phyloP scores from a whole-genome alignment of 2,797 vertebrate species.

The Sorex maritimensis region DNA sequence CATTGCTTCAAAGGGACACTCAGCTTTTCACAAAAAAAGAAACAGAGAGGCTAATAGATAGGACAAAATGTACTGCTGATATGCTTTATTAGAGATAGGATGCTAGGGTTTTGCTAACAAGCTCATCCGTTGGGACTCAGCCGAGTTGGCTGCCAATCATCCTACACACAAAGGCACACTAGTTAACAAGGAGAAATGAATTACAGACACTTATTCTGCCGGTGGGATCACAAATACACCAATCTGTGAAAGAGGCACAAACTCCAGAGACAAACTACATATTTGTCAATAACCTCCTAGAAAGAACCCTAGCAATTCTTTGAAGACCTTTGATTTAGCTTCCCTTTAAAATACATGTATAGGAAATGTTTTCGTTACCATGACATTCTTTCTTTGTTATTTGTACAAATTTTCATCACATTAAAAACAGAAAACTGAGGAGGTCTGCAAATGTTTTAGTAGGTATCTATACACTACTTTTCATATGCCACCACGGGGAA shows the following conservation, averaged over 20 bases:
- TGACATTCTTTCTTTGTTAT: conserved; percentile 93
- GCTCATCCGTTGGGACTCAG: conserved; percentile 93
- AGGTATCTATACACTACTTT: conserved; percentile 89
- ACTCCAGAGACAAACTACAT: conserved; percentile 93
- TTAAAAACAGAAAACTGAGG: conserved; percentile 93
- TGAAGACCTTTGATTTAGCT: conserved; percentile 93
- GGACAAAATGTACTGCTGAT: conserved; percentile 94
- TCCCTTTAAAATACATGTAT: conserved; percentile 92
- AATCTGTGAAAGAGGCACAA: conserved; percentile 93
- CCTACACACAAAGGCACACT: conserved; percentile 92
- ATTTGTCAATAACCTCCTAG: conserved; percentile 94
- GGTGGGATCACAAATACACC: conserved; percentile 94
- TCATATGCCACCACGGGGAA: conserved; percentile 89
- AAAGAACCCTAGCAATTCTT: conserved; percentile 93
- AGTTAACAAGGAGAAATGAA: conserved; percentile 94
- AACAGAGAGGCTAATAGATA: conserved; percentile 95
- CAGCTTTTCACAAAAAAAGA: conserved; percentile 95
- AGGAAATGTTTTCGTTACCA: conserved; percentile 93
- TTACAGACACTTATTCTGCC: conserved; percentile 94
- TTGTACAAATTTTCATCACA: conserved; percentile 92
- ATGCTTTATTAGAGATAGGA: conserved; percentile 93
- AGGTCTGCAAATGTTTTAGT: conserved; percentile 93
- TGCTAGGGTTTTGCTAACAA: conserved; percentile 94
- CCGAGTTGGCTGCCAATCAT: conserved; percentile 94
- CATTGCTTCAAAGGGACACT: conserved; percentile 95